Conservation (phyloP, 2,797 vertebrate genomes). For the Acanthornis magna region DNA sequence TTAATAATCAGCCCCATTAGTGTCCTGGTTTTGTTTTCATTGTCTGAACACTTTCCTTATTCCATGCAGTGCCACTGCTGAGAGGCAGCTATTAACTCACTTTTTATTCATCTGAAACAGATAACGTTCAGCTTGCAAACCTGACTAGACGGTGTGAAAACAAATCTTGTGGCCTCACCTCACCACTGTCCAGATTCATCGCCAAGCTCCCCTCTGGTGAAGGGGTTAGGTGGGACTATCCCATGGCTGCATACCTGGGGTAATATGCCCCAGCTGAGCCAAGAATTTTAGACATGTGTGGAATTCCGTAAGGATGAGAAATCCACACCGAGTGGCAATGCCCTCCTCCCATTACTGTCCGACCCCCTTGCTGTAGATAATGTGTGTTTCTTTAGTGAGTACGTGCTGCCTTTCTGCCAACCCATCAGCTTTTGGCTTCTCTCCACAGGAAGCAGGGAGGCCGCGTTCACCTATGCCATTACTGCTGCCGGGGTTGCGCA, state of each 20-base stretch:
- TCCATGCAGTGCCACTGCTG: neutral
- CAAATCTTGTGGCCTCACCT: neutral
- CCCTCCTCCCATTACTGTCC: neutral
- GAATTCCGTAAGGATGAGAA: neutral
- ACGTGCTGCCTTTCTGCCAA: constrained; percentile 50
- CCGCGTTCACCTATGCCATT: constrained; percentile 98
- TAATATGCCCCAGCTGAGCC: neutral
- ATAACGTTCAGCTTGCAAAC: neutral
- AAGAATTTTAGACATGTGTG: rapidly evolving
- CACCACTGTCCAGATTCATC: neutral
- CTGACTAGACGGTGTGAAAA: neutral
- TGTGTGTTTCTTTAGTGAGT: constrained; percentile 8
- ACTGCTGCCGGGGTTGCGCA: constrained; percentile 95
- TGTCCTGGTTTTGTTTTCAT: neutral
- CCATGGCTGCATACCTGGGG: neutral
- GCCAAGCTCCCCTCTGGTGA: neutral
- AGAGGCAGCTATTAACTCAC: neutral
- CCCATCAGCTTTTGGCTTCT: constrained; percentile 60
- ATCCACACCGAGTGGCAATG: no score
- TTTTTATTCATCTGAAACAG: no score
- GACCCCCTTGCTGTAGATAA: neutral
- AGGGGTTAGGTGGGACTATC: neutral
- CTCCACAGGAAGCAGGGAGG: constrained; percentile 92
- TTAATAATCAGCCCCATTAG: neutral
- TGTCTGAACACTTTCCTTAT: neutral